A percentile compares a stretch with the other conserved stretches of the same genome.
These are phyloP conservation scores for Hyphantria cunea DNA, from an alignment of 1,140 invertebrate species.

Conservation along the genomic window DNA sequence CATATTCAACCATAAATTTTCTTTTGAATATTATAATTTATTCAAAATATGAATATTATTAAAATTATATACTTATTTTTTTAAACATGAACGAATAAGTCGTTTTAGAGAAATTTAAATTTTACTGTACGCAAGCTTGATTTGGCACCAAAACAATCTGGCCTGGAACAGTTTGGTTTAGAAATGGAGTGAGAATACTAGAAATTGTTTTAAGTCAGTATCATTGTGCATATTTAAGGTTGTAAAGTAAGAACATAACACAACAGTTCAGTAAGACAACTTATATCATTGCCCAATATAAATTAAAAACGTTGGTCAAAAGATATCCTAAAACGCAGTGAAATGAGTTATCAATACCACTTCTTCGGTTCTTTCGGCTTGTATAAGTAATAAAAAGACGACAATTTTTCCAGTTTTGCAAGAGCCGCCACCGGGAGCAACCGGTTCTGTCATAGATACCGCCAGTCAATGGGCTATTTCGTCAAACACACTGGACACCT, in stretches of 20 bases:
- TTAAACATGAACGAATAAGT: too few species aligned
- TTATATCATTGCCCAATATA: too few species aligned
- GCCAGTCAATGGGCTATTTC: slow-evolving; percentile 58
- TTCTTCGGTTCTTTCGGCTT: slow-evolving; percentile 17
- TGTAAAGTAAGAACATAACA: too few species aligned
- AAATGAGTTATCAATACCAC: slow-evolving; percentile 30
- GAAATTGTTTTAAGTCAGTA: too few species aligned
- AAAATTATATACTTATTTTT: slow-evolving; percentile 5
- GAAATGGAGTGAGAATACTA: too few species aligned
- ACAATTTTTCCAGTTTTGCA: slow-evolving; percentile 66
- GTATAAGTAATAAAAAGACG: slow-evolving; percentile 50
- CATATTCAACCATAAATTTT: slow-evolving; percentile 15
- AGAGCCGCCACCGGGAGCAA: slow-evolving; percentile 50
- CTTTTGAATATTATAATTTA: slow-evolving; percentile 5
- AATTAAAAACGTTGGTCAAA: slow-evolving; percentile 1
- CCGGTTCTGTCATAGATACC: slow-evolving; percentile 68
- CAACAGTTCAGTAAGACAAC: too few species aligned
- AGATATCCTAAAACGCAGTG: slow-evolving; percentile 29
- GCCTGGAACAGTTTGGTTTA: too few species aligned
- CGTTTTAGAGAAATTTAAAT: too few species aligned
- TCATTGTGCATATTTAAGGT: too few species aligned
- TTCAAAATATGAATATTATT: slow-evolving; percentile 12
- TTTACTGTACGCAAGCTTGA: too few species aligned
- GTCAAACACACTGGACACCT: slow-evolving; percentile 22
- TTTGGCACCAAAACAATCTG: too few species aligned